phyloP scores from a whole-genome alignment of 2,888 invertebrate genomes.

The Troides oblongomaculatus region DNA sequence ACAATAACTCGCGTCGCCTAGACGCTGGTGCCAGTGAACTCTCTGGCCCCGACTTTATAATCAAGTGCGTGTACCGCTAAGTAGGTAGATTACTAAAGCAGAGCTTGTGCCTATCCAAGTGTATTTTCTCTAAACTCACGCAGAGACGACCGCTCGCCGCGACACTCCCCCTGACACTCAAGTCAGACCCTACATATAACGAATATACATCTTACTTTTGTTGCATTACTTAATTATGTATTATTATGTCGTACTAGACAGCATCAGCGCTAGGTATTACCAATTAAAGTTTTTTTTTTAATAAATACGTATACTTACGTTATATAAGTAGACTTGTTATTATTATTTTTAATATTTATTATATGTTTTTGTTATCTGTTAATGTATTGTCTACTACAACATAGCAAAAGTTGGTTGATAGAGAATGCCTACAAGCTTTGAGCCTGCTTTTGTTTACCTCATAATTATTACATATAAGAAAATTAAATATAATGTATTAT shows the following conservation, averaged over 20 bases:
- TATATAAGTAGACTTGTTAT: too few relatives aligned
- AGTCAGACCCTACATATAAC: slow-evolving; percentile 33
- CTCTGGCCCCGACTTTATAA: slow-evolving; percentile 51
- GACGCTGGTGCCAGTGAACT: slow-evolving; percentile 56
- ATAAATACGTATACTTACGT: too few relatives aligned
- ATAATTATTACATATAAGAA: too few relatives aligned
- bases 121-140: slow-evolving; percentile 31
- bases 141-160: slow-evolving; percentile 52
- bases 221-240: slow-evolving; percentile 10
- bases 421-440: too few relatives aligned
- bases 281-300: too few relatives aligned
- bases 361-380: too few relatives aligned
- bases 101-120: slow-evolving; percentile 37
- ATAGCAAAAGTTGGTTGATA: too few relatives aligned
- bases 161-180: slow-evolving; percentile 52
- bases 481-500: background rate
- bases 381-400: too few relatives aligned
- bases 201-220: slow-evolving; percentile 13
- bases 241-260: background rate
- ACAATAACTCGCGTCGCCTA: slow-evolving; percentile 53
- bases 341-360: too few relatives aligned
- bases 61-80: slow-evolving; percentile 40
- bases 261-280: background rate
- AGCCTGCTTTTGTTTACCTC: too few relatives aligned
- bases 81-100: slow-evolving; percentile 51